Evolutionary conservation across 2,888 invertebrate genomes (phyloP).

Genomic region (Dolichopus griseipennis): DNA sequence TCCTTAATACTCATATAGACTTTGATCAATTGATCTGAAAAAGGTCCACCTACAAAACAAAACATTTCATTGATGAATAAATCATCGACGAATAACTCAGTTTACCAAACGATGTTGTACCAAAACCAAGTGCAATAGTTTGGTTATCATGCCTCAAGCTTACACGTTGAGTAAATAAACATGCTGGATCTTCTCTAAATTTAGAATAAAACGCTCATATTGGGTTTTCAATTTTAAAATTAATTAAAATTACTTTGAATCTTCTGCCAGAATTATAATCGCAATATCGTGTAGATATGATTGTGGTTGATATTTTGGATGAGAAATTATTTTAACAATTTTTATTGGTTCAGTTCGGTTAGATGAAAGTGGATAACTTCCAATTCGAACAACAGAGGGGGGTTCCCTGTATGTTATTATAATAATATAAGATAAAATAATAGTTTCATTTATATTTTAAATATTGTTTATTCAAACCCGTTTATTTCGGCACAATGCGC

Average conservation of each 20-base stretch:
- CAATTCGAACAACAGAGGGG: conserved; percentile 21
- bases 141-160: neutral
- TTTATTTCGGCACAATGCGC: conserved; percentile 22
- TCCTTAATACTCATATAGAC: neutral
- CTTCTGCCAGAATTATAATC: neutral
- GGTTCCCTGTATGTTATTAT: conserved; percentile 17
- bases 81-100: too few species aligned
- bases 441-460: too few species aligned
- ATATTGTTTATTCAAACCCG: conserved; percentile 19
- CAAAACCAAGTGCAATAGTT: neutral
- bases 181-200: neutral
- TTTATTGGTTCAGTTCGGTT: conserved; percentile 13
- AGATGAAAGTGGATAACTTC: conserved; percentile 19
- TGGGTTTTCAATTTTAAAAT: too few species aligned
- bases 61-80: neutral
- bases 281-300: conserved; percentile 12
- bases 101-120: neutral
- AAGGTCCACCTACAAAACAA: neutral
- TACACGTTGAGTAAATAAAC: neutral
- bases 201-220: neutral
- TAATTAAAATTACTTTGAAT: neutral
- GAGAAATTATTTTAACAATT: conserved; percentile 18
- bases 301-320: conserved; percentile 18
- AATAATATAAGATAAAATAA: neutral
- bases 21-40: neutral